Conservation (phyloP, 1,140 invertebrate species). For the Tachypleus tridentatus region DNA sequence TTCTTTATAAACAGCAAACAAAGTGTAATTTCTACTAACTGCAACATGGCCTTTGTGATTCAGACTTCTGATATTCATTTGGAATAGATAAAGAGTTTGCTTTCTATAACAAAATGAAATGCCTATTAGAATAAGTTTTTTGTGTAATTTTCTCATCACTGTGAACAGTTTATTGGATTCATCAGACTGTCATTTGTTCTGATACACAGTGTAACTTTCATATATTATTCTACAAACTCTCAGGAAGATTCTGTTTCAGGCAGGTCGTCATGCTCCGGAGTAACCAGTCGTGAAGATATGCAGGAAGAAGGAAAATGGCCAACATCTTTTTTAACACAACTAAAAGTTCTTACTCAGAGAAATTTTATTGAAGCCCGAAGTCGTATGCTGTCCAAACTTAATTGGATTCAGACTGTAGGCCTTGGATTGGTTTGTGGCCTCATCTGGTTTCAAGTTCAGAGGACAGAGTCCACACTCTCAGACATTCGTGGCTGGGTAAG, state of each 20-base stretch:
- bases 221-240: too few species aligned
- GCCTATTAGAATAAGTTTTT: too few species aligned
- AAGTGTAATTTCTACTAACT: too few species aligned
- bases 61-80: too few species aligned
- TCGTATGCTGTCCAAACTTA: constrained; percentile 63
- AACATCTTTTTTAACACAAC: constrained; percentile 67
- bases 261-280: constrained; percentile 51
- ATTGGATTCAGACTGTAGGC: constrained; percentile 65
- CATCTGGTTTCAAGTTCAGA: constrained; percentile 63
- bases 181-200: too few species aligned
- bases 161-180: too few species aligned
- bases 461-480: constrained; percentile 57
- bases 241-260: constrained; percentile 44
- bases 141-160: too few species aligned
- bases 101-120: too few species aligned
- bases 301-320: constrained; percentile 45
- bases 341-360: constrained; percentile 57
- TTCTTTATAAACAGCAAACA: not conserved
- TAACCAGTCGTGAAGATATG: constrained; percentile 36
- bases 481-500: constrained; percentile 69
- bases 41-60: too few species aligned
- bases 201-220: too few species aligned
- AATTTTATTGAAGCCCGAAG: constrained; percentile 70
- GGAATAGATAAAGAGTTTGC: too few species aligned
- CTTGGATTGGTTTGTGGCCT: constrained; percentile 60